Conservation (phyloP, 2,113 vertebrate species). For the Odocoileus hemionus region DNA sequence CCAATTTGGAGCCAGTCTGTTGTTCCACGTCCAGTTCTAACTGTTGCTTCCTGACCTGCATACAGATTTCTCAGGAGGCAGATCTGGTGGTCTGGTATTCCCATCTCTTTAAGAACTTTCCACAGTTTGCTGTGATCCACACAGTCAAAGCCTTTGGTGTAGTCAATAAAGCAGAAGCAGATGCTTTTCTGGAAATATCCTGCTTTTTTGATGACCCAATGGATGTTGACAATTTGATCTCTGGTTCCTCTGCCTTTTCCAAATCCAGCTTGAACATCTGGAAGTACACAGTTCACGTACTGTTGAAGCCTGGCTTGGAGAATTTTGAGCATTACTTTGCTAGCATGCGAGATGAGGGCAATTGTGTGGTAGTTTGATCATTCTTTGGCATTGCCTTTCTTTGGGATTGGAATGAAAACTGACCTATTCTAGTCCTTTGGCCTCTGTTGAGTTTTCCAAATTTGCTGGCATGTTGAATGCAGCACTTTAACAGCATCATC, state of each 20-base stretch:
- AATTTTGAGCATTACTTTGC: background rate
- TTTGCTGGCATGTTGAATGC: background rate
- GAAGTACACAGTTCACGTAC: accelerated
- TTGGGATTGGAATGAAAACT: background rate
- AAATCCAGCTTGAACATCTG: background rate
- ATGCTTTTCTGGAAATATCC: background rate
- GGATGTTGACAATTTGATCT: background rate
- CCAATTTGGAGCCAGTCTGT: background rate
- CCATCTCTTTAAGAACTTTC: background rate
- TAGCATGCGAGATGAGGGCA: background rate
- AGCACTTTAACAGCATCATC: background rate
- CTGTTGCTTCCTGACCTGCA: background rate
- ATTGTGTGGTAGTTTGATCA: background rate
- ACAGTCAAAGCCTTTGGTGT: background rate
- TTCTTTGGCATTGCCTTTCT: background rate
- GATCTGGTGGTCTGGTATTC: background rate
- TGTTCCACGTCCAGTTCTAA: background rate
- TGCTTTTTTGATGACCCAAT: background rate
- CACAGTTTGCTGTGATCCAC: background rate
- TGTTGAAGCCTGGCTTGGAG: background rate
- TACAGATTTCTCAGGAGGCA: background rate
- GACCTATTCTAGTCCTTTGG: background rate
- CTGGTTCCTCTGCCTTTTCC: background rate
- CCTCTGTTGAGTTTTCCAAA: background rate
- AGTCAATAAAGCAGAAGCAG: background rate